phyloP scores from a whole-genome alignment of 1,140 invertebrate genomes.

The Drosophila ficusphila region DNA sequence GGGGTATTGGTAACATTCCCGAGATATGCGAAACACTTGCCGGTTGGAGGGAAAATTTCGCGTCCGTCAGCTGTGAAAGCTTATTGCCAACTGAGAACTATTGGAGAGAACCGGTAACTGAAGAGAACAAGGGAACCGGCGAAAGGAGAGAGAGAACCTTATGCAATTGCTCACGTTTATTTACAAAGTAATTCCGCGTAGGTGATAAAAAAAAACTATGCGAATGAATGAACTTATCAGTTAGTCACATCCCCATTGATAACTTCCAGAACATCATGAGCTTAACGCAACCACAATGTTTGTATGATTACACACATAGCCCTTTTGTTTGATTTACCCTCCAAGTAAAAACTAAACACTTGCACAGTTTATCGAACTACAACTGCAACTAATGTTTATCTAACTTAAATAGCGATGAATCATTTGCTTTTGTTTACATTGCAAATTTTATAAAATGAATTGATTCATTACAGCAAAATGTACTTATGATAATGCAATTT shows the following conservation, averaged over 20 bases:
- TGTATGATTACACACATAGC: background rate
- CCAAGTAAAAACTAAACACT: background rate
- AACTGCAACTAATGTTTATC: background rate
- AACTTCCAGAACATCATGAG: background rate
- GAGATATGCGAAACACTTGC: background rate
- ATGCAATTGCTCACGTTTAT: slow-evolving; percentile 31
- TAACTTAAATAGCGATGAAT: background rate
- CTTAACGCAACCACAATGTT: background rate
- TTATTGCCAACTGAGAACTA: slow-evolving; percentile 47
- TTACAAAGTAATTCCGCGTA: slow-evolving; percentile 19
- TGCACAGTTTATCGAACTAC: background rate
- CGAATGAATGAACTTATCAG: slow-evolving; percentile 36
- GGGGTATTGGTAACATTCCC: background rate
- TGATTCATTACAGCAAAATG: background rate
- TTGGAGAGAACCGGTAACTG: background rate
- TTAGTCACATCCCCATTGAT: slow-evolving; percentile 23
- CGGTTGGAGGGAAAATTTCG: slow-evolving; percentile 48
- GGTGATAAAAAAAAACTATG: slow-evolving; percentile 13
- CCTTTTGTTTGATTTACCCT: background rate
- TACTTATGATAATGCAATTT: too few relatives aligned
- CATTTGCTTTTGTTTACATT: background rate
- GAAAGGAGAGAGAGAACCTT: slow-evolving; percentile 8
- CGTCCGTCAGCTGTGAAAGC: slow-evolving; percentile 69
- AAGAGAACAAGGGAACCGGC: slow-evolving; percentile 7
- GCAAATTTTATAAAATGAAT: background rate